phyloP scores from a whole-genome alignment of 2,797 vertebrate genomes.

The Pyrocephalus nanus region DNA sequence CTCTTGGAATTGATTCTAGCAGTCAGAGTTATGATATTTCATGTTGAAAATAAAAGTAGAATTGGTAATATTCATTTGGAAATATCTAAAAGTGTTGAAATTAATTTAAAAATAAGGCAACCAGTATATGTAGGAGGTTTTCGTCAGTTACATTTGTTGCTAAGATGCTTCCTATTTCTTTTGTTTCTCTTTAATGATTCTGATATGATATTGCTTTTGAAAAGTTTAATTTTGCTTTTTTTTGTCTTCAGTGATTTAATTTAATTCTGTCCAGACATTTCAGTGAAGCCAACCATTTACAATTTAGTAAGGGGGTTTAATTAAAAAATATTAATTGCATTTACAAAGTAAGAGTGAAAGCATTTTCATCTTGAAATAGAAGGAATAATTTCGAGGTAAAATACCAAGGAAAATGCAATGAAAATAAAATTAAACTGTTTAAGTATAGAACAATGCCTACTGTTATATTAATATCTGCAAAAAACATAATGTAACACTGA shows the following conservation, averaged over 20 bases:
- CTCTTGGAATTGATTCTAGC: background rate
- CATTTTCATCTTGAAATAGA: background rate
- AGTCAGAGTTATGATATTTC: background rate
- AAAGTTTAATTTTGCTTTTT: background rate
- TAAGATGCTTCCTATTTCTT: background rate
- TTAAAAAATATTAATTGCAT: background rate
- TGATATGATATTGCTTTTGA: background rate
- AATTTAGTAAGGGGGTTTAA: background rate
- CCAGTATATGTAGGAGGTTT: background rate
- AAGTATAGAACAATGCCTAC: background rate
- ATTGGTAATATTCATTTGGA: background rate
- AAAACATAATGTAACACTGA: background rate
- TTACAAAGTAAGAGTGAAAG: background rate
- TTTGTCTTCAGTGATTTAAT: background rate
- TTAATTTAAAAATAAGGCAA: constrained; percentile 7
- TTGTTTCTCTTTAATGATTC: background rate
- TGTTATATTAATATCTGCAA: background rate
- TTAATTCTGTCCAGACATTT: background rate
- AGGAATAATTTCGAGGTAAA: background rate
- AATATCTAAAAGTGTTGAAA: background rate
- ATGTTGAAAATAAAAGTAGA: background rate
- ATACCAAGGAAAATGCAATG: background rate
- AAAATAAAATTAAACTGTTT: background rate
- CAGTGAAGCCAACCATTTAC: background rate
- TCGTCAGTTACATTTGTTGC: background rate